These are phyloP conservation scores for Bemisia tabaci DNA, from an alignment of 1,140 invertebrate genomes.

Conservation along the genomic window DNA sequence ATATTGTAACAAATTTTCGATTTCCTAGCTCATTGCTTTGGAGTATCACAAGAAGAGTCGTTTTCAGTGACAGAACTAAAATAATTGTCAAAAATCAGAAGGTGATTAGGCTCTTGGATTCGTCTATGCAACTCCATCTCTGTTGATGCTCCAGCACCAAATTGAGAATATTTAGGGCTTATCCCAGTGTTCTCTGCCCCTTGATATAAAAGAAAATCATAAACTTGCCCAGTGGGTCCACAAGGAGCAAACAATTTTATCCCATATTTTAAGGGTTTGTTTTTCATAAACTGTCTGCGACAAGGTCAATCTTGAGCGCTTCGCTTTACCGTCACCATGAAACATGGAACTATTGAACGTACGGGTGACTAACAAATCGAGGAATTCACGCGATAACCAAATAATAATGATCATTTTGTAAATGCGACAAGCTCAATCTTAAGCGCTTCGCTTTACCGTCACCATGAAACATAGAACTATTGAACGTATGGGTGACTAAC, in stretches of 20 bases:
- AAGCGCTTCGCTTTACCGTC: background rate
- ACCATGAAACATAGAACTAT: background rate
- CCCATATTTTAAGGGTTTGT: background rate
- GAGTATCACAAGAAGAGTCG: no score
- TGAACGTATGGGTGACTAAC: background rate
- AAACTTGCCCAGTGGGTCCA: background rate
- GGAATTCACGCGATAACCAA: background rate
- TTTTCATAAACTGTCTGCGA: background rate
- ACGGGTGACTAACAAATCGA: background rate
- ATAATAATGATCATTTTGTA: background rate
- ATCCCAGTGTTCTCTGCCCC: background rate
- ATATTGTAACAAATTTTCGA: no score
- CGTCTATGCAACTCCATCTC: background rate
- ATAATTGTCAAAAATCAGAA: background rate
- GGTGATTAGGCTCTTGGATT: background rate
- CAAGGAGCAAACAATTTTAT: background rate
- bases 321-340: background rate
- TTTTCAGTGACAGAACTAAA: no score
- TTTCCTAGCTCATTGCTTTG: no score
- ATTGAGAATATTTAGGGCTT: background rate
- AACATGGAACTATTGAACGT: background rate
- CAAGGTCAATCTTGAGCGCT: background rate
- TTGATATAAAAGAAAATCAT: background rate
- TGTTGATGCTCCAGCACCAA: background rate
- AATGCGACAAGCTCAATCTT: background rate